Conservation (phyloP, 2,888 invertebrate genomes). For the Tetranychus piercei region DNA sequence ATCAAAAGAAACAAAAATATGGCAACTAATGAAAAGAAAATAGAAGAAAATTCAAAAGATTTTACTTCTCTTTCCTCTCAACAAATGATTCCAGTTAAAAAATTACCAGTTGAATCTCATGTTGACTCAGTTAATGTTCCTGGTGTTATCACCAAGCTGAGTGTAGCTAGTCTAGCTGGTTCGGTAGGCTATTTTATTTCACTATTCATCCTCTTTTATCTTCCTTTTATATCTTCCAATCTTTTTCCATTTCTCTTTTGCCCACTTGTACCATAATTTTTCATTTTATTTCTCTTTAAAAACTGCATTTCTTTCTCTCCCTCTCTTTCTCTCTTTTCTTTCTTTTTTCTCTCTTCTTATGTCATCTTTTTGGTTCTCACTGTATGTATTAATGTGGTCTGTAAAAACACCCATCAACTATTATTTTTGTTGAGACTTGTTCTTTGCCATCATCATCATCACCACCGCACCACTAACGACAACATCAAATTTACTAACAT, state of each 20-base stretch:
- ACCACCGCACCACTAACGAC: too few relatives aligned
- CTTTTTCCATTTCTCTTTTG: background rate
- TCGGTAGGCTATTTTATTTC: background rate
- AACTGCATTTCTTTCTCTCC: slow-evolving; percentile 3
- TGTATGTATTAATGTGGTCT: too few relatives aligned
- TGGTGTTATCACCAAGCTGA: background rate
- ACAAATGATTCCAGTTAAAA: background rate
- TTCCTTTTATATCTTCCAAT: background rate
- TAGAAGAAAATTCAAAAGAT: too few relatives aligned
- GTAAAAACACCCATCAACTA: too few relatives aligned
- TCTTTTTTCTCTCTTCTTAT: background rate
- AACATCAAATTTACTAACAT: too few relatives aligned
- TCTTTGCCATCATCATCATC: too few relatives aligned
- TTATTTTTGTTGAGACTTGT: background rate
- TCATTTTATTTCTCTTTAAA: background rate
- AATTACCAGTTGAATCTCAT: background rate
- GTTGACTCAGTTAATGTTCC: background rate
- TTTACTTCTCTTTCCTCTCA: too few relatives aligned
- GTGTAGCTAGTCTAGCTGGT: background rate
- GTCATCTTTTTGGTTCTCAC: too few relatives aligned
- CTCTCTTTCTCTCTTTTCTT: slow-evolving; percentile 7
- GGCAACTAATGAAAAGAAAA: too few relatives aligned
- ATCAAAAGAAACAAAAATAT: too few relatives aligned
- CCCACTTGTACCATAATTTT: background rate
- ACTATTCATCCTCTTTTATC: background rate